Conservation (phyloP, 2,113 vertebrate genomes). For the Lathamus discolor region DNA sequence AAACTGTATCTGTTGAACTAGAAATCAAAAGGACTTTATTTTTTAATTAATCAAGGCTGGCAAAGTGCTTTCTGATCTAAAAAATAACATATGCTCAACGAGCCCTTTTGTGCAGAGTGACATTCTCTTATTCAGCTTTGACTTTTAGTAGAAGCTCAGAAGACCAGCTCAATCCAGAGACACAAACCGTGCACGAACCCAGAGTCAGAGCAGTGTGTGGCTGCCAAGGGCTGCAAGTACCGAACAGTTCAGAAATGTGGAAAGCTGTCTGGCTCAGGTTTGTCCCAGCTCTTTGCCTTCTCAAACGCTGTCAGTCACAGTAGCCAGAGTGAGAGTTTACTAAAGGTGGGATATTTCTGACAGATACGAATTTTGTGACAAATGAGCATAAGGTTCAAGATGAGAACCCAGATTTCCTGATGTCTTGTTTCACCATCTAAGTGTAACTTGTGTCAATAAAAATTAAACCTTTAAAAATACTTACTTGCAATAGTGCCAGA, state of each 20-base stretch:
- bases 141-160: not conserved
- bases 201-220: not conserved
- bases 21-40: not conserved
- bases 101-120: not conserved
- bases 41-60: not conserved
- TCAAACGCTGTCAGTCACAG: not conserved
- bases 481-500: slow-evolving; percentile 92
- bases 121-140: slow-evolving; percentile 2
- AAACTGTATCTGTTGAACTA: not conserved
- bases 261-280: not conserved
- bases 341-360: not conserved
- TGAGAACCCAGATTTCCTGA: not conserved
- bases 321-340: not conserved
- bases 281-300: not conserved
- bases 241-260: not conserved
- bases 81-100: not conserved
- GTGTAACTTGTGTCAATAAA: not conserved
- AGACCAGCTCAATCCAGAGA: not conserved
- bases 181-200: not conserved
- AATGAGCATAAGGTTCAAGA: not conserved
- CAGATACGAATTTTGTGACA: not conserved
- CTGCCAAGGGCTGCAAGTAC: slow-evolving; percentile 2
- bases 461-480: slow-evolving; percentile 50
- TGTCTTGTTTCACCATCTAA: not conserved
- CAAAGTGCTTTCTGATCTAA: slow-evolving; percentile 10